A percentile compares a stretch with the other conserved stretches of the same genome.
Conservation (phyloP, 2,797 vertebrate species). For the Micromesistius poutassou region DNA sequence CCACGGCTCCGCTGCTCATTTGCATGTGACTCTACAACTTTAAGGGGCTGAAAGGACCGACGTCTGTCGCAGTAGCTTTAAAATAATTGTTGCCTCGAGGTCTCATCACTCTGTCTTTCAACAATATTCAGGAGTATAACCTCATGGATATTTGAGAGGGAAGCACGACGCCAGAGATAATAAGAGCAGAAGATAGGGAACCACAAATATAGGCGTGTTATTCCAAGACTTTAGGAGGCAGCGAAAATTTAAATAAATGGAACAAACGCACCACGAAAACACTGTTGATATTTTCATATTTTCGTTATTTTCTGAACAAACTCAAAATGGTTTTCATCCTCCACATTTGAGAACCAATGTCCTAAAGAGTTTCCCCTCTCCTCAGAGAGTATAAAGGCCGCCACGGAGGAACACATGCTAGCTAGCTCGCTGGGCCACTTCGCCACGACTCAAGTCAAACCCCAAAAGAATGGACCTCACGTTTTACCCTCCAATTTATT, state of each 20-base stretch:
- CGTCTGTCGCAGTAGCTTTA: constrained; percentile 14
- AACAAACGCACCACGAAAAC: background rate
- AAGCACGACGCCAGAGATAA: constrained; percentile 16
- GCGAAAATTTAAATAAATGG: background rate
- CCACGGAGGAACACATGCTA: too few species aligned
- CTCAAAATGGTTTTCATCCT: background rate
- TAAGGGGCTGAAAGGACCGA: background rate
- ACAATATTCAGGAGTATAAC: constrained; percentile 38
- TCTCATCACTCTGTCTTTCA: constrained; percentile 36
- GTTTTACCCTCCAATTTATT: too few species aligned
- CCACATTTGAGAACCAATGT: background rate
- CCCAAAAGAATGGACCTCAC: too few species aligned
- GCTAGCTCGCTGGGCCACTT: too few species aligned
- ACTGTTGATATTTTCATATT: background rate
- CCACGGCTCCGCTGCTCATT: too few species aligned
- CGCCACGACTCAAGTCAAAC: too few species aligned
- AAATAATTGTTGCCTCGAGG: constrained; percentile 50
- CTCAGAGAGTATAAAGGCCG: too few species aligned
- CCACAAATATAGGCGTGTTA: constrained; percentile 23
- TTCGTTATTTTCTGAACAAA: background rate
- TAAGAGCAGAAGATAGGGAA: constrained; percentile 25
- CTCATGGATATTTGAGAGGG: constrained; percentile 47
- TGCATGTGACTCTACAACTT: too few species aligned
- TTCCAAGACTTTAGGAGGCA: constrained; percentile 6
- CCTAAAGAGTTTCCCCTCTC: constrained; percentile 17